These are phyloP conservation scores for Ferdinandea cuprea DNA, from an alignment of 2,888 invertebrate species.

Conservation along the genomic window DNA sequence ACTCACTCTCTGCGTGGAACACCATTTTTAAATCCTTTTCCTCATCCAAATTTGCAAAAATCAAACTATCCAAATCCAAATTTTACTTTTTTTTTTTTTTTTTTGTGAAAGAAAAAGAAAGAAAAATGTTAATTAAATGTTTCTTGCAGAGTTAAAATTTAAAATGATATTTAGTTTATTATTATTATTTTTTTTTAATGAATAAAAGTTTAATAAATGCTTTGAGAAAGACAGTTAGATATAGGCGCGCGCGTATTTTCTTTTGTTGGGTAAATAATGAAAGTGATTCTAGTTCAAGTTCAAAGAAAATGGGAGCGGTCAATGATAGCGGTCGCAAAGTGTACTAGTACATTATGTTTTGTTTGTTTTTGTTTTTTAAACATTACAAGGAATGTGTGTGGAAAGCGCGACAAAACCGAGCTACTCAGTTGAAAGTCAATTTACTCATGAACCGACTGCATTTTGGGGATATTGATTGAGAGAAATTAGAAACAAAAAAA, in stretches of 20 bases:
- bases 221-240: slow-evolving; percentile 1
- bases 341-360: not conserved
- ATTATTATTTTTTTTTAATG: slow-evolving; percentile 39
- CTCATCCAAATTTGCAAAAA: slow-evolving; percentile 72
- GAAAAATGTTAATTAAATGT: slow-evolving; percentile 67
- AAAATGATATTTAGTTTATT: slow-evolving; percentile 57
- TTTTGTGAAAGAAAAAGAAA: slow-evolving; percentile 69
- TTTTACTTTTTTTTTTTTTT: slow-evolving; percentile 47
- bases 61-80: slow-evolving; percentile 73
- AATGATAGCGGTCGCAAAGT: not conserved
- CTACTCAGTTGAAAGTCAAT: not conserved
- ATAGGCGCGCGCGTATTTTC: slow-evolving; percentile 7
- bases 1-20: slow-evolving; percentile 23
- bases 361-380: slow-evolving; percentile 4
- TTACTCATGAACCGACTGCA: not conserved
- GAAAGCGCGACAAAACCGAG: slow-evolving; percentile 1
- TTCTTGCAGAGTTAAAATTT: slow-evolving; percentile 56
- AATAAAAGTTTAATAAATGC: slow-evolving; percentile 41
- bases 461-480: not conserved
- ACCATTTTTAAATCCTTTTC: slow-evolving; percentile 51
- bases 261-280: not conserved
- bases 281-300: not conserved
- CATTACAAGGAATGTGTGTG: slow-evolving; percentile 6
- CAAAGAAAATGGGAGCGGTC: not conserved
- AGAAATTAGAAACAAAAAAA: not conserved